Base-by-base conservation (phyloP, 2,888 invertebrate species). In the Fragum sueziense region DNA sequence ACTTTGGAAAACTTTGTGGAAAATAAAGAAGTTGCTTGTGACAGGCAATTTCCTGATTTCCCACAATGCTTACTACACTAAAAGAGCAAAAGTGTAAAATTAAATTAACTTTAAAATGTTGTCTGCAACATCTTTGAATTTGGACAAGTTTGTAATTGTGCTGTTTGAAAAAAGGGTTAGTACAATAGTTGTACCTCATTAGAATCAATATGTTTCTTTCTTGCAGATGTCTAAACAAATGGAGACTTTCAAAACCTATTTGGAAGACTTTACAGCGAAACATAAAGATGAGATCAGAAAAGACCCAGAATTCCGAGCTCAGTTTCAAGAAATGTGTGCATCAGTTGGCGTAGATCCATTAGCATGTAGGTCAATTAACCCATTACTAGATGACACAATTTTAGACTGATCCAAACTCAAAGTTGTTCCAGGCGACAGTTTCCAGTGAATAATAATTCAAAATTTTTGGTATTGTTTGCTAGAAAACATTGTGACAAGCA, bases 271-370 rank as follows among this genome's bases (percentile, higher is more conserved):
- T 93, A 98, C 99, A 0, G 94, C 96, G 3, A 98, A 98, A 88
- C 98, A 99, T 92, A 97, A 97, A 91, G 96, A 95, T 87, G 98
- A 99, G 91, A 99, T 99, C 61, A 96, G 96, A 86, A 98, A 98
- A 93, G 97, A 99, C 93, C 95, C 98, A 0, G 96, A 97, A 89
- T 99, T 99, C 91, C 95, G 99, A 47, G 95, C 96, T 72, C 98
- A 99, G 93, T 99, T 99, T 92, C 98, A 98, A 90, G 97, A 98
- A 93, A 99, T 99, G 99, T 99, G 99, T 94, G 97, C 99, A 0
- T 97, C 98, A 0, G 99, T 99, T 82, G 99, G 98, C 0, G 99
- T 99, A 0, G 99, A 99, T 93, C 99, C 99, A 0, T 93, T 99
- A 70, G 98, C 99, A 0, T 98, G 98, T 0, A 97, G 96, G 71